Evolutionary conservation across 2,797 vertebrate species (phyloP).

Genomic region (Onychomys leucogaster): DNA sequence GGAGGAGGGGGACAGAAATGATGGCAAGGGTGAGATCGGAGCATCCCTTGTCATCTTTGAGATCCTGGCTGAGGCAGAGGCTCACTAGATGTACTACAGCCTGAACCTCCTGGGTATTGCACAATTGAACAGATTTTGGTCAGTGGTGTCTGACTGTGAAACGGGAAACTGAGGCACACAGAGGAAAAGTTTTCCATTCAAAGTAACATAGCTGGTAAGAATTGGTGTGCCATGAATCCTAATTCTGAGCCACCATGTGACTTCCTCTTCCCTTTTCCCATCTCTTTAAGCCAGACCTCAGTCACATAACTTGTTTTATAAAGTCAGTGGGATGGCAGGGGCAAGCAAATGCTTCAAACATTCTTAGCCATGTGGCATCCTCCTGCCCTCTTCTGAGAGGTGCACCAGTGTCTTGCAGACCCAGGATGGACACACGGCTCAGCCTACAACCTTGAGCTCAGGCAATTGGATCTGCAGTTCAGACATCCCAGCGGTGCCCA

Average conservation of each 20-base stretch:
- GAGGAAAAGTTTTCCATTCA: too few relatives aligned
- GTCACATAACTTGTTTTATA: neutral
- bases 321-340: neutral
- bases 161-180: neutral
- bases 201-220: neutral
- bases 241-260: accelerated
- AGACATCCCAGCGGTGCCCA: neutral
- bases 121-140: neutral
- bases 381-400: neutral
- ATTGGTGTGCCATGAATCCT: neutral
- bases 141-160: neutral
- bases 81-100: neutral
- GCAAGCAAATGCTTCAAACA: too few relatives aligned
- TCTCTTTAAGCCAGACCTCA: accelerated
- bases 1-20: neutral
- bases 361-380: neutral
- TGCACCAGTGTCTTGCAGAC: neutral
- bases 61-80: accelerated
- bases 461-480: neutral
- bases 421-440: neutral
- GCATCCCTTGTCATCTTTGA: neutral
- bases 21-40: neutral
- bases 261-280: neutral
- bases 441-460: neutral
- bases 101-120: accelerated